Conservation (phyloP, 2,888 invertebrate species). For the Drosophila stalkeri region DNA sequence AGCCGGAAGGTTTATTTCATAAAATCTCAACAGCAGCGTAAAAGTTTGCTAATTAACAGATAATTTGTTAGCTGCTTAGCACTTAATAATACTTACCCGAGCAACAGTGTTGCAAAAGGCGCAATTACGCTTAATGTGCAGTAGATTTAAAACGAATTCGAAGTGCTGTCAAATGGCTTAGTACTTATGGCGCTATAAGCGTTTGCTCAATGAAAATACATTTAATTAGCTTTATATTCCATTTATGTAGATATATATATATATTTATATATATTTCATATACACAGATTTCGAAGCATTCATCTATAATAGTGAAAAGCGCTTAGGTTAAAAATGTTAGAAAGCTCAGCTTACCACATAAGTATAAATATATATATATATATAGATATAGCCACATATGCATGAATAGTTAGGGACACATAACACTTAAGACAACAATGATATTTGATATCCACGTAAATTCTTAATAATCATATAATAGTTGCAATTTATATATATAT, state of each 20-base stretch:
- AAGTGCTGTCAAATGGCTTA: neutral
- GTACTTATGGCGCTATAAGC: neutral
- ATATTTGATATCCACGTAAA: slow-evolving; percentile 79
- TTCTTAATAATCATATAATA: slow-evolving; percentile 61
- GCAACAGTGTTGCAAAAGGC: neutral
- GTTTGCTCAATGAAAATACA: neutral
- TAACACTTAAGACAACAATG: slow-evolving; percentile 77
- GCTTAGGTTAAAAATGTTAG: slow-evolving; percentile 52
- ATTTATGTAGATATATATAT: slow-evolving; percentile 10
- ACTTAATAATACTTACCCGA: slow-evolving; percentile 16
- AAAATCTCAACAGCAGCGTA: slow-evolving; percentile 27
- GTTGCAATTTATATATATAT: slow-evolving; percentile 16
- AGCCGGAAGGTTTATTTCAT: slow-evolving; percentile 16
- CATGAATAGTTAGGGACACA: slow-evolving; percentile 48
- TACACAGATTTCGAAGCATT: slow-evolving; percentile 53
- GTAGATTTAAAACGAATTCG: neutral
- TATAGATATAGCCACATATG: slow-evolving; percentile 28
- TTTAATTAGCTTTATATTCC: slow-evolving; percentile 2
- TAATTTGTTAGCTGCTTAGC: slow-evolving; percentile 11
- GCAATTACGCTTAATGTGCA: neutral
- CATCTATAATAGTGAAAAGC: slow-evolving; percentile 46
- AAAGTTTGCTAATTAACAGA: slow-evolving; percentile 68
- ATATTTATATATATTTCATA: slow-evolving; percentile 27
- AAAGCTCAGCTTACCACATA: slow-evolving; percentile 74
- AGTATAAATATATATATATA: slow-evolving; percentile 9